phyloP scores from a whole-genome alignment of 2,888 invertebrate genomes.

The Sturmia bella region DNA sequence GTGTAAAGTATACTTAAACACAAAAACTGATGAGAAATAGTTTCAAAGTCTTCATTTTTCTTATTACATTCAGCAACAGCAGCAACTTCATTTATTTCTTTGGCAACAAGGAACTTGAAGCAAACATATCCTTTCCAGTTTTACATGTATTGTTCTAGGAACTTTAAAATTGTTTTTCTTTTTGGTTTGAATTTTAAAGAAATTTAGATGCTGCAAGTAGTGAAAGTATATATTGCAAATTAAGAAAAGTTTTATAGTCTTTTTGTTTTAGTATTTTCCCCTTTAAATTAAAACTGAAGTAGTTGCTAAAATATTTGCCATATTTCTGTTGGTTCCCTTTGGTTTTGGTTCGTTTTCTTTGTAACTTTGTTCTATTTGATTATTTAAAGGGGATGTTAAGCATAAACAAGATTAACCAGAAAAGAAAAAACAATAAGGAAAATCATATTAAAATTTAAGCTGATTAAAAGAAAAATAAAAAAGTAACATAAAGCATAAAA shows the following conservation, averaged over 20 bases:
- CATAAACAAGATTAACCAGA: neutral
- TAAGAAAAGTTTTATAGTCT: conserved; percentile 42
- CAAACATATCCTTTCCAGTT: conserved; percentile 6
- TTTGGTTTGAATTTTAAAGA: conserved; percentile 5
- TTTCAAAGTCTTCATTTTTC: conserved; percentile 34
- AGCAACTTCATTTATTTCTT: conserved; percentile 23
- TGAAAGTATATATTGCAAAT: conserved; percentile 16
- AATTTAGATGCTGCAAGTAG: conserved; percentile 36
- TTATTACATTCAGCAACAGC: conserved; percentile 24
- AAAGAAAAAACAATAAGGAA: neutral
- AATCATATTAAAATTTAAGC: conserved; percentile 33
- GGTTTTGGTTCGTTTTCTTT: conserved; percentile 3
- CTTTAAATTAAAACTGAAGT: conserved; percentile 58
- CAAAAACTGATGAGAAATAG: conserved; percentile 14
- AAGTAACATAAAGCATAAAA: neutral
- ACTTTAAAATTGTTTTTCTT: neutral
- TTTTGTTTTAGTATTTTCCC: conserved; percentile 22
- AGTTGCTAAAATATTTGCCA: conserved; percentile 57
- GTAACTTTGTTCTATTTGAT: neutral
- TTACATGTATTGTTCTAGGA: conserved; percentile 14
- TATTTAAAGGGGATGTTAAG: conserved; percentile 16
- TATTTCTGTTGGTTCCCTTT: conserved; percentile 38
- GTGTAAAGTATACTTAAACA: neutral
- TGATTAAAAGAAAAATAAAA: conserved; percentile 21
- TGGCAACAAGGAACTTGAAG: conserved; percentile 5